phyloP scores from a whole-genome alignment of 2,797 vertebrate genomes.

The Enteromius unitaeniatus region DNA sequence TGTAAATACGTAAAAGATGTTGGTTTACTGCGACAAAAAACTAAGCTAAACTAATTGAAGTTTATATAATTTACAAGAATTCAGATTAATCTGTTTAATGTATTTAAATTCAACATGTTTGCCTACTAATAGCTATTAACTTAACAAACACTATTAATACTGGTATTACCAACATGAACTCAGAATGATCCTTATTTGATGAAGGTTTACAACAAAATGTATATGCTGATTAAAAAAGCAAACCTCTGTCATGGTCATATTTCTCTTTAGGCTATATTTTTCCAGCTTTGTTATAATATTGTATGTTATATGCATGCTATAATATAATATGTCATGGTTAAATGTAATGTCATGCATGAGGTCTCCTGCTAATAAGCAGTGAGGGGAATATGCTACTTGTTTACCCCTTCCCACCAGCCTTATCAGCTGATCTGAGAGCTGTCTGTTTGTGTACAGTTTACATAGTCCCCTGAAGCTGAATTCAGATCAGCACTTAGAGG shows the following conservation, averaged over 20 bases:
- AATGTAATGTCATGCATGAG: background rate
- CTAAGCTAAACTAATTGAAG: background rate
- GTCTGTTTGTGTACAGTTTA: slow-evolving; percentile 6
- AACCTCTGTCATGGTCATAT: background rate
- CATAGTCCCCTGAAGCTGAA: slow-evolving; percentile 20
- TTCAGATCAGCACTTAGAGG: slow-evolving; percentile 37
- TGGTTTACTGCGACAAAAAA: background rate
- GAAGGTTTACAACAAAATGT: background rate
- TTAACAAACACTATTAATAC: background rate
- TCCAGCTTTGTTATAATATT: background rate
- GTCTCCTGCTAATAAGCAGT: background rate
- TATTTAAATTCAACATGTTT: background rate
- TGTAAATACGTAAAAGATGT: background rate
- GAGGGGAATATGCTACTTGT: slow-evolving; percentile 2
- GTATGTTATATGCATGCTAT: no score
- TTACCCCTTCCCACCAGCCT: slow-evolving; percentile 11
- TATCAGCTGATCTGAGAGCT: slow-evolving; percentile 27
- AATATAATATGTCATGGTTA: background rate
- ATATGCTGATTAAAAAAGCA: background rate
- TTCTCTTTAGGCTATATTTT: background rate
- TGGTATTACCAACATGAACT: background rate
- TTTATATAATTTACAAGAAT: background rate
- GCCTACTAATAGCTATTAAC: background rate
- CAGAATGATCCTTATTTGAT: background rate
- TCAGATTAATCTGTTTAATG: background rate